Evolutionary conservation across 2,113 vertebrate genomes (phyloP), one percentile per base, ranked within the genome.

Genomic region (Galbula dea): DNA sequence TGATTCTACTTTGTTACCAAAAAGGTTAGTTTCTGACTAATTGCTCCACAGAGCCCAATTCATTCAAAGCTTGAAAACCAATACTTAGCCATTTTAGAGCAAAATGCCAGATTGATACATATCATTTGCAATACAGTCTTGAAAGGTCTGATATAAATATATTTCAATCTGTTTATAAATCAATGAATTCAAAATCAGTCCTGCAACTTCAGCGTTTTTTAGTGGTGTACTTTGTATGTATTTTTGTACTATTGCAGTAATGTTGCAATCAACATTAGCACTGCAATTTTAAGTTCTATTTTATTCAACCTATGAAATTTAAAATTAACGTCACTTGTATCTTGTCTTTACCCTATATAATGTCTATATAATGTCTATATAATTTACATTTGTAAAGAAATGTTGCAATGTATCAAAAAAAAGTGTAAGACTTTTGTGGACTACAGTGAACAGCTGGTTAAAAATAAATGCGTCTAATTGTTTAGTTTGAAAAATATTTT

Each of bases 21-120:
- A 98, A 97, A 97, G 94, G 97, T 97, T 97, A 96, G 65, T 72
- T 93, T 89, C 94, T 96, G 89, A 96, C 93, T 97, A 96, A 97
- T 96, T 15, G 8, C 78, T 95, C 97, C 91, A 95, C 58, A 48
- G 95, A 97, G 97, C 20, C 86, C 69, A 94, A 95, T 96, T 97
- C 59, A 83, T 84, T 92, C 74, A 78, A 71, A 81, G 57, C 55
- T 91, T 96, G 87, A 94, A 96, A 96, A 90, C 82, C 78, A 90
- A 89, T 67, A 91, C 83, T 95, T 95, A 96, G 49, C 51, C 81
- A 86, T 96, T 97, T 93, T 89, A 96, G 85, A 96, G 88, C 61
- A 96, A 93, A 97, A 89, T 92, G 69, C 48, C 89, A 91, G 83
- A 78, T 90, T 66, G 48, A 93, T 96, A 83, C 37, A 79, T 85